Conservation (phyloP, 2,113 vertebrate genomes). For the Crotalus tigris region DNA sequence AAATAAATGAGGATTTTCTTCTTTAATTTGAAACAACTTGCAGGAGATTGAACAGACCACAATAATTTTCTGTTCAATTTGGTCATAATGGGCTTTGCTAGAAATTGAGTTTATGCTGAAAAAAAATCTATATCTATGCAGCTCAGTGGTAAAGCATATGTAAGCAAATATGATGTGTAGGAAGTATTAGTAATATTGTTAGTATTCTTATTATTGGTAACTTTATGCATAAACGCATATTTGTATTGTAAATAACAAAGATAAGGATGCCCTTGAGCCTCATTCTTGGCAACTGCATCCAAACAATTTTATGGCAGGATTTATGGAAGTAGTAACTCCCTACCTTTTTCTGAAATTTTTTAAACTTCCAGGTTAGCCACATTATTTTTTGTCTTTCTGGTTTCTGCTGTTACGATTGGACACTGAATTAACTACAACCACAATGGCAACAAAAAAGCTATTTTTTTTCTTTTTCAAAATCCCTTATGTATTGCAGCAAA, state of each 20-base stretch:
- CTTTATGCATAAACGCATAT: neutral
- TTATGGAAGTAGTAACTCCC: neutral
- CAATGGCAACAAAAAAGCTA: neutral
- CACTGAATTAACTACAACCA: conserved; percentile 29
- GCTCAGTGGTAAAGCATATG: neutral
- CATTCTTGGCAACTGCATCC: neutral
- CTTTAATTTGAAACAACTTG: neutral
- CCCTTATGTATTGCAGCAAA: conserved; percentile 30
- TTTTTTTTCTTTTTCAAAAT: conserved; percentile 39
- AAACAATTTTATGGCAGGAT: neutral
- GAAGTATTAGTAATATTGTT: neutral
- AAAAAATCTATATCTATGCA: neutral
- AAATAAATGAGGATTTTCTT: neutral
- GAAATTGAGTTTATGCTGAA: neutral
- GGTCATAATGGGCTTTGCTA: neutral
- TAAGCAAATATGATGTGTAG: neutral
- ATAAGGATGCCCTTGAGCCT: neutral
- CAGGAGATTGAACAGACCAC: neutral
- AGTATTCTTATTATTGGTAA: neutral
- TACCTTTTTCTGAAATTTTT: neutral
- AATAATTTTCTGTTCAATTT: neutral
- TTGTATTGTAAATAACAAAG: neutral
- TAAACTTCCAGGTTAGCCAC: neutral
- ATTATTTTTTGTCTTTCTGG: neutral
- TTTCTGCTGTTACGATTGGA: neutral